Conservation (phyloP, 2,888 invertebrate species). For the Nemotelus pantherinus region DNA sequence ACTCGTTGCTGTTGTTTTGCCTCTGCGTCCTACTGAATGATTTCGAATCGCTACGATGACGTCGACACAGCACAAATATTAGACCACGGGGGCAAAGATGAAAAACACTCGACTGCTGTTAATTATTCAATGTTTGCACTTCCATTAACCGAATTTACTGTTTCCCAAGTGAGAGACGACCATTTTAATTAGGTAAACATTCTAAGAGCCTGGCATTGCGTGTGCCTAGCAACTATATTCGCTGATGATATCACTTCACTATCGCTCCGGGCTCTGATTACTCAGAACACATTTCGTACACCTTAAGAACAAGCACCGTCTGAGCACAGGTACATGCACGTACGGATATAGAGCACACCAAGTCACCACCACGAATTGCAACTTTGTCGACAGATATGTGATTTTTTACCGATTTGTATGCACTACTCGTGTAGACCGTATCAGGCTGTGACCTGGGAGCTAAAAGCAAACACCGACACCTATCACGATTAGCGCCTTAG, state of each 20-base stretch:
- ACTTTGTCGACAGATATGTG: slow-evolving; percentile 21
- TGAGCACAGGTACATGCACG: background rate
- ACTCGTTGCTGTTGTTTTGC: background rate
- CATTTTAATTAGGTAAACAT: slow-evolving; percentile 40
- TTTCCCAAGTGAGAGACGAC: slow-evolving; percentile 38
- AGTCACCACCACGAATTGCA: background rate
- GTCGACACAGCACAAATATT: background rate
- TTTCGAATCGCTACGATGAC: background rate
- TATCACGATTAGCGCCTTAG: slow-evolving; percentile 8
- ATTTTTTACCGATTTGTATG: background rate
- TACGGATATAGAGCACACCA: background rate
- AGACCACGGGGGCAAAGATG: background rate
- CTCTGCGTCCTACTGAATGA: background rate
- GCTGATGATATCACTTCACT: slow-evolving; percentile 11
- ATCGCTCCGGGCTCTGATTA: slow-evolving; percentile 11
- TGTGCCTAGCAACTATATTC: slow-evolving; percentile 11
- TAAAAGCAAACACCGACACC: slow-evolving; percentile 13
- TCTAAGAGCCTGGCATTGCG: slow-evolving; percentile 12
- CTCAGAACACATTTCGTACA: slow-evolving; percentile 10
- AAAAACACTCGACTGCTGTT: slow-evolving; percentile 15
- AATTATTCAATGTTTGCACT: slow-evolving; percentile 50
- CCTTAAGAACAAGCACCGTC: background rate
- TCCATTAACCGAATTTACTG: slow-evolving; percentile 46
- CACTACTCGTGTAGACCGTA: background rate
- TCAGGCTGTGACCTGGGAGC: background rate